Conservation (phyloP, 2,888 invertebrate genomes). For the Erebia aethiops region DNA sequence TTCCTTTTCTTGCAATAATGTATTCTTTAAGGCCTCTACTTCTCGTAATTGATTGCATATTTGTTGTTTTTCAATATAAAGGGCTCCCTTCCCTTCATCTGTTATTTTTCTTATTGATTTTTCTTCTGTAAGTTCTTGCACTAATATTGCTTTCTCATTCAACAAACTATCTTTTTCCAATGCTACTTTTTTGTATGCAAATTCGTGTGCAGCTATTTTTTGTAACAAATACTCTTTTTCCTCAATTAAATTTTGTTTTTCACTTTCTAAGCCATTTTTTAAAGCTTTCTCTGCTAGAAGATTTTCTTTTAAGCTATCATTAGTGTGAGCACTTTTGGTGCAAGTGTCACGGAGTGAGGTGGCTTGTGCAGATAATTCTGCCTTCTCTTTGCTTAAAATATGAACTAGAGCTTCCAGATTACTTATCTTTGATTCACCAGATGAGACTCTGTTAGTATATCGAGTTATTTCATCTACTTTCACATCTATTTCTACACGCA, state of each 20-base stretch:
- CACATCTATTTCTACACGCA: slow-evolving; percentile 44
- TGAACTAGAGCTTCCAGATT: slow-evolving; percentile 32
- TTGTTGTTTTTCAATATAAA: slow-evolving; percentile 42
- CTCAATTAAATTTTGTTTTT: slow-evolving; percentile 42
- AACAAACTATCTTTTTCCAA: slow-evolving; percentile 44
- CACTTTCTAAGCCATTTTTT: slow-evolving; percentile 42
- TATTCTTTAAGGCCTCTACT: slow-evolving; percentile 28
- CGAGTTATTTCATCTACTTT: slow-evolving; percentile 48
- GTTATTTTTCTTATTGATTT: slow-evolving; percentile 45
- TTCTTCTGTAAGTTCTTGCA: slow-evolving; percentile 45
- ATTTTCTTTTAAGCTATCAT: slow-evolving; percentile 32
- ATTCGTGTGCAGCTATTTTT: slow-evolving; percentile 31
- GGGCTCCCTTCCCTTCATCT: slow-evolving; percentile 39
- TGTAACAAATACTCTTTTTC: slow-evolving; percentile 39
- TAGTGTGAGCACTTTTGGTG: slow-evolving; percentile 36
- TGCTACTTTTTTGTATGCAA: slow-evolving; percentile 40
- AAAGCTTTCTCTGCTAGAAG: slow-evolving; percentile 34
- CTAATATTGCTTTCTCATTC: slow-evolving; percentile 45
- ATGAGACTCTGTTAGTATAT: slow-evolving; percentile 37
- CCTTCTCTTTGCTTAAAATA: slow-evolving; percentile 31
- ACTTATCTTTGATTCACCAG: slow-evolving; percentile 39
- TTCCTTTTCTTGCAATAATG: slow-evolving; percentile 48
- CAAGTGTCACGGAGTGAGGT: slow-evolving; percentile 31
- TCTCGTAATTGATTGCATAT: slow-evolving; percentile 32
- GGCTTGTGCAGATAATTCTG: slow-evolving; percentile 29